A percentile compares a stretch with the other conserved stretches of the same genome.
These are phyloP conservation scores for Nesidiocoris tenuis DNA, from an alignment of 2,888 invertebrate genomes.

Conservation along the genomic window DNA sequence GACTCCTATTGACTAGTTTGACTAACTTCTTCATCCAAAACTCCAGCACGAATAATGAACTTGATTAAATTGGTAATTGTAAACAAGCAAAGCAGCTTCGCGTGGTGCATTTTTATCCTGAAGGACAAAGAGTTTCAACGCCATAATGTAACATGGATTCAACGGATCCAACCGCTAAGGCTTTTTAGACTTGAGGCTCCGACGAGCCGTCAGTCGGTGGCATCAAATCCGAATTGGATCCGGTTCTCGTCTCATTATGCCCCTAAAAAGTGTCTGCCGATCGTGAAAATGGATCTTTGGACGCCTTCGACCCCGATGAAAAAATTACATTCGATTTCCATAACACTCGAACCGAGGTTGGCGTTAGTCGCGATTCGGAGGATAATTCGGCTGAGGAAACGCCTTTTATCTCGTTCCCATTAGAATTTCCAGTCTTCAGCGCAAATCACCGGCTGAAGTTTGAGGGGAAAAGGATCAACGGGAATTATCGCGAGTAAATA, in stretches of 20 bases:
- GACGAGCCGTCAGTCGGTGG: neutral
- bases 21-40: too few relatives aligned
- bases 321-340: neutral
- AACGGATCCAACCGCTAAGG: neutral
- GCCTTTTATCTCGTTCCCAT: neutral
- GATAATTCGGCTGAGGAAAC: neutral
- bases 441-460: too few relatives aligned
- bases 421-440: neutral
- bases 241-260: neutral
- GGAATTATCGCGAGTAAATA: neutral
- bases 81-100: too few relatives aligned
- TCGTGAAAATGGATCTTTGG: neutral
- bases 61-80: too few relatives aligned
- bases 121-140: too few relatives aligned
- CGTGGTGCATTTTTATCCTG: too few relatives aligned
- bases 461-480: neutral
- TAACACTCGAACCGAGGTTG: neutral
- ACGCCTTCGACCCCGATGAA: neutral
- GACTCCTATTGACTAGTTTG: too few relatives aligned
- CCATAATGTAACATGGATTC: too few relatives aligned
- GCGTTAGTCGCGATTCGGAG: neutral
- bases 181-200: neutral
- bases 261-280: neutral
- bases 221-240: neutral
- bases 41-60: too few relatives aligned